Evolutionary conservation across 1,140 invertebrate species (phyloP).

Genomic region (Aporrectodea caliginosa): DNA sequence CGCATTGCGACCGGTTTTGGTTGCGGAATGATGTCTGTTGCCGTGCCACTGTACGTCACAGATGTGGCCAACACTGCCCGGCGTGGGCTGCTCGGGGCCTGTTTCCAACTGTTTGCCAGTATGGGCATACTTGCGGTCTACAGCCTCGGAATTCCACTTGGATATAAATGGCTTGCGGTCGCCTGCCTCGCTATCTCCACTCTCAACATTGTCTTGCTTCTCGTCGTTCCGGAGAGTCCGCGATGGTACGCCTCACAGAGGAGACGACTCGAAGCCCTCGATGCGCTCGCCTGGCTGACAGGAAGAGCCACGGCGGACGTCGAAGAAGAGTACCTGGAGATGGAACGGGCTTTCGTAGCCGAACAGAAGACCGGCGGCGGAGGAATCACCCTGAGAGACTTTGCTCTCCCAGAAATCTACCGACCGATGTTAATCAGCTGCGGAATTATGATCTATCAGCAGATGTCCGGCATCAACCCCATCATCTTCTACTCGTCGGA

Average conservation of each 20-base stretch:
- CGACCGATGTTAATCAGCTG: slow-evolving; percentile 65
- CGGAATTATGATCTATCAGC: slow-evolving; percentile 78
- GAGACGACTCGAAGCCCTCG: slow-evolving; percentile 63
- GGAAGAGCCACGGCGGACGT: not conserved
- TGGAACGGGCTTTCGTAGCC: not conserved
- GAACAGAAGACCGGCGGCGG: not conserved
- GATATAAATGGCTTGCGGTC: slow-evolving; percentile 67
- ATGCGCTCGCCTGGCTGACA: slow-evolving; percentile 62
- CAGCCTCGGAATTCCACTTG: slow-evolving; percentile 66
- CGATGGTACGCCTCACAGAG: slow-evolving; percentile 65
- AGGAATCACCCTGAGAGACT: not conserved
- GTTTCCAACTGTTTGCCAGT: slow-evolving; percentile 79
- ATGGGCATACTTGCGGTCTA: slow-evolving; percentile 79
- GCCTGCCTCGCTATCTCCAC: slow-evolving; percentile 67
- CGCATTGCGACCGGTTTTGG: slow-evolving; percentile 72
- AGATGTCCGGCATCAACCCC: slow-evolving; percentile 76
- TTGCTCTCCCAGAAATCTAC: slow-evolving; percentile 21
- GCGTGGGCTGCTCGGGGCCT: slow-evolving; percentile 72
- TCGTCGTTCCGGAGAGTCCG: slow-evolving; percentile 72
- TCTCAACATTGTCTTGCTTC: slow-evolving; percentile 65
- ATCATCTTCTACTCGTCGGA: slow-evolving; percentile 73
- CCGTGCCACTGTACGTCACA: slow-evolving; percentile 74
- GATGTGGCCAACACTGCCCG: slow-evolving; percentile 75
- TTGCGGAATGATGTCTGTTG: slow-evolving; percentile 66
- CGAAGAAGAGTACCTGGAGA: slow-evolving; percentile 46